Evolutionary conservation across 2,888 invertebrate genomes (phyloP).

Genomic region (Ormyrus pomaceus): DNA sequence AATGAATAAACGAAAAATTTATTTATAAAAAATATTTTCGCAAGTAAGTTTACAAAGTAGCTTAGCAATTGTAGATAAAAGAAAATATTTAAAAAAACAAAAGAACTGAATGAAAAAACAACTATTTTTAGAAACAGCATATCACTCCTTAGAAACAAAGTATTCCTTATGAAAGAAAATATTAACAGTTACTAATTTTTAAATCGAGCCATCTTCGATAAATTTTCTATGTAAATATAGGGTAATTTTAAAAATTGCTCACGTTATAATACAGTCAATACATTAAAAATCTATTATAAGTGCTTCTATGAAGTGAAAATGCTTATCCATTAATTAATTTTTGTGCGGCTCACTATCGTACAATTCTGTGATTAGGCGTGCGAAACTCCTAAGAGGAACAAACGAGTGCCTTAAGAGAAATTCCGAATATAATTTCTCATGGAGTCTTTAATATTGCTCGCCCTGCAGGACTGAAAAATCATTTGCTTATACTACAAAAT

Average conservation of each 20-base stretch:
- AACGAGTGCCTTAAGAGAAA: slow-evolving; percentile 49
- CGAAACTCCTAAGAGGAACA: slow-evolving; percentile 25
- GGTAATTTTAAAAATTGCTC: slow-evolving; percentile 34
- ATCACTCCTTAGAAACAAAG: slow-evolving; percentile 20
- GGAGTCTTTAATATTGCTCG: slow-evolving; percentile 42
- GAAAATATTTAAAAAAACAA: slow-evolving; percentile 38
- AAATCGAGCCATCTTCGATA: slow-evolving; percentile 23
- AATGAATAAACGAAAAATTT: background rate
- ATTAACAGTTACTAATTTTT: slow-evolving; percentile 34
- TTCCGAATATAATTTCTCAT: slow-evolving; percentile 22
- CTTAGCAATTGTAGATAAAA: slow-evolving; percentile 17
- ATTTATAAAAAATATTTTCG: background rate
- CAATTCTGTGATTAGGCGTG: slow-evolving; percentile 55
- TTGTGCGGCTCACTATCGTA: slow-evolving; percentile 45
- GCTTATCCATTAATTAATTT: slow-evolving; percentile 50
- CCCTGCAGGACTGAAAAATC: slow-evolving; percentile 44
- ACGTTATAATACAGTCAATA: slow-evolving; percentile 20
- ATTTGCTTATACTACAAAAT: slow-evolving; percentile 14
- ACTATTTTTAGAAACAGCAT: slow-evolving; percentile 49
- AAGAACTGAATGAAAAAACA: slow-evolving; percentile 48
- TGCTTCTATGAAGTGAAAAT: slow-evolving; percentile 54
- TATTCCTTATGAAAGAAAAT: slow-evolving; percentile 36
- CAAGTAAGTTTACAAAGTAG: slow-evolving; percentile 12
- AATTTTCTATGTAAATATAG: slow-evolving; percentile 44
- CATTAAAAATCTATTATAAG: slow-evolving; percentile 21